Evolutionary conservation across 2,888 invertebrate species (phyloP).

Genomic region (Empis stercorea): DNA sequence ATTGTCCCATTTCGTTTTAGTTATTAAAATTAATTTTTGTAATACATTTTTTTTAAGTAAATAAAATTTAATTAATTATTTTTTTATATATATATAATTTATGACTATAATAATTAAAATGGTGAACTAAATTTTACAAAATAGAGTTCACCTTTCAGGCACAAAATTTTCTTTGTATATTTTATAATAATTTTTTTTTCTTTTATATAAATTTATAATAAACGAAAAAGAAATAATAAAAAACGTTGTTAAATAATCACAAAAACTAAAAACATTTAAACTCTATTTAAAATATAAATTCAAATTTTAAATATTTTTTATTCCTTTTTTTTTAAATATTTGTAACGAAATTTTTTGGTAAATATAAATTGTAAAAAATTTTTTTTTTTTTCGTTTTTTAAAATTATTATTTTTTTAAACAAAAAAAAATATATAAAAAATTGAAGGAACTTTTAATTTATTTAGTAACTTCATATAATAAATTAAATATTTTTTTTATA

Average conservation of each 20-base stretch:
- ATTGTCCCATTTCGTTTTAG: too few species aligned
- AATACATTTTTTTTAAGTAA: background rate
- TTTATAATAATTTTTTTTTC: slow-evolving; percentile 1
- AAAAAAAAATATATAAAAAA: too few species aligned
- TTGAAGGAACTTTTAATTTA: too few species aligned
- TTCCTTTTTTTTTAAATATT: slow-evolving; percentile 8
- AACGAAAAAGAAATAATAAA: background rate
- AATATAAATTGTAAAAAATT: too few species aligned
- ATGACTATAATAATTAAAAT: too few species aligned
- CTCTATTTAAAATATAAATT: slow-evolving; percentile 6
- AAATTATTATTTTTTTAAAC: too few species aligned
- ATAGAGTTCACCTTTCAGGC: too few species aligned
- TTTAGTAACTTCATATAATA: too few species aligned
- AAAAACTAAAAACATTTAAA: slow-evolving; percentile 1
- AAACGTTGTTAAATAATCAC: slow-evolving; percentile 3
- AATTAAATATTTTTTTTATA: too few species aligned
- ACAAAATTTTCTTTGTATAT: slow-evolving; percentile 1
- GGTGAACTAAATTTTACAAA: too few species aligned
- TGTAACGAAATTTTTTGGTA: too few species aligned
- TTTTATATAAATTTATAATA: slow-evolving; percentile 4
- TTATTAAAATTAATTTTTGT: too few species aligned
- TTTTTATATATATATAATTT: background rate
- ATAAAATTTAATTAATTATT: background rate
- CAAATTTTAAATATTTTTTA: slow-evolving; percentile 8
- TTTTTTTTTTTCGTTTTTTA: slow-evolving; percentile 1